Percentiles rank a stretch among this genome's conserved stretches.
Conservation (phyloP, 1,140 invertebrate species). For the Heliothis virescens region DNA sequence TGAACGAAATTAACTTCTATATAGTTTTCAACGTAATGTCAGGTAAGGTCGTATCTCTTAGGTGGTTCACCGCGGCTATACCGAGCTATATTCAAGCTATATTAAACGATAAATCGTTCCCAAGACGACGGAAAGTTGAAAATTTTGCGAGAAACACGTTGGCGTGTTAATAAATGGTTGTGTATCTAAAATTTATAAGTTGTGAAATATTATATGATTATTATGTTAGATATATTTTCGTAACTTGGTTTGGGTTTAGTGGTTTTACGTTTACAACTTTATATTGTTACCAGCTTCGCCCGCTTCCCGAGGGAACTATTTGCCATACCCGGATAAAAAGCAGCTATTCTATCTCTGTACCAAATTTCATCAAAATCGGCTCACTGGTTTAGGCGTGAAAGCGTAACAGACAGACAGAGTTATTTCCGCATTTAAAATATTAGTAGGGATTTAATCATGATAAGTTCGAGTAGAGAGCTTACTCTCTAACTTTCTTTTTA, state of each 20-base stretch:
- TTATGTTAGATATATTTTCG: slow-evolving; percentile 13
- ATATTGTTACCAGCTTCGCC: no score
- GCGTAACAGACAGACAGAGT: no score
- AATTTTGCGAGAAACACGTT: slow-evolving; percentile 39
- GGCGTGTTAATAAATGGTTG: slow-evolving; percentile 41
- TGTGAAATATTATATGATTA: slow-evolving; percentile 42
- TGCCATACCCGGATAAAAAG: no score
- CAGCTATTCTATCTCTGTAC: no score
- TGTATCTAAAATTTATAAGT: slow-evolving; percentile 42
- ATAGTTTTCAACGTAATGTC: slow-evolving; percentile 35
- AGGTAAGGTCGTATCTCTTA: slow-evolving; percentile 27
- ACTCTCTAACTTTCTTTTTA: no score
- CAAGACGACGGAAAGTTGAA: slow-evolving; percentile 41
- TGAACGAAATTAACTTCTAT: slow-evolving; percentile 33
- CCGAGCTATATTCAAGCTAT: slow-evolving; percentile 41
- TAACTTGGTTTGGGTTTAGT: not conserved
- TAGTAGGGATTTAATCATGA: no score
- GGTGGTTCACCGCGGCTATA: slow-evolving; percentile 21
- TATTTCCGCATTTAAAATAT: no score
- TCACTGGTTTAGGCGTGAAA: no score
- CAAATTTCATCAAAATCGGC: no score
- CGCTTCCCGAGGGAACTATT: no score
- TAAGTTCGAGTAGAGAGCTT: no score
- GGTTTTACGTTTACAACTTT: not conserved
- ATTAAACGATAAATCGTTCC: slow-evolving; percentile 49